phyloP scores from a whole-genome alignment of 2,113 vertebrate genomes.

The Theristicus caerulescens region DNA sequence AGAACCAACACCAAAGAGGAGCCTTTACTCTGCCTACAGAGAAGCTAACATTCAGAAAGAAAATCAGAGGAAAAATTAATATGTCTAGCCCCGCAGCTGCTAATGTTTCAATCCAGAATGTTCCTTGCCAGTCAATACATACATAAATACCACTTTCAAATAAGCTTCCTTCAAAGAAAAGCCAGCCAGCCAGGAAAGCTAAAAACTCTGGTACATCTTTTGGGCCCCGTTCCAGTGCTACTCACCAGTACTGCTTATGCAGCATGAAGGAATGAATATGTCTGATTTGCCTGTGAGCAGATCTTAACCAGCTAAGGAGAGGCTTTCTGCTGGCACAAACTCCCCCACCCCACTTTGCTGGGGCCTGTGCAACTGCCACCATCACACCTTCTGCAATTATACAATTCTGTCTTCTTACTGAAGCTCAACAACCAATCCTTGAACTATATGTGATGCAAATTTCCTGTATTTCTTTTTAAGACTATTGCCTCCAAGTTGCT shows the following conservation, averaged over 20 bases:
- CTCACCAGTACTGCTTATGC: background rate
- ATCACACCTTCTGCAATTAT: background rate
- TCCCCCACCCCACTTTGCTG: background rate
- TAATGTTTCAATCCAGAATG: background rate
- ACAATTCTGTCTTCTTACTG: background rate
- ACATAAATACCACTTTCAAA: background rate
- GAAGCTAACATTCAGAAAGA: background rate
- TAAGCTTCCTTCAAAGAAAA: background rate
- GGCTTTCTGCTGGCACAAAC: background rate
- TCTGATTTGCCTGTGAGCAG: background rate
- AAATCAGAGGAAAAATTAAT: background rate
- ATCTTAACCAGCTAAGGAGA: background rate
- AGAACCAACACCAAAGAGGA: background rate
- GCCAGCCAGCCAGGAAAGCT: background rate
- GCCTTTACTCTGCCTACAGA: background rate
- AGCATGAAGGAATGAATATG: background rate
- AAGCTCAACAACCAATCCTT: background rate
- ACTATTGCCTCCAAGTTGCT: background rate
- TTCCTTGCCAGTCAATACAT: background rate
- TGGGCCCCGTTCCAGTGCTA: background rate
- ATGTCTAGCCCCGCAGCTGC: background rate
- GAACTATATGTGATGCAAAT: fast-evolving
- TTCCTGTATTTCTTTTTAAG: background rate
- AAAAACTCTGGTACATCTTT: background rate
- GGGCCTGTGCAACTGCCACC: background rate